Conservation (phyloP, 2,797 vertebrate genomes). For the Ciconia nigra region DNA sequence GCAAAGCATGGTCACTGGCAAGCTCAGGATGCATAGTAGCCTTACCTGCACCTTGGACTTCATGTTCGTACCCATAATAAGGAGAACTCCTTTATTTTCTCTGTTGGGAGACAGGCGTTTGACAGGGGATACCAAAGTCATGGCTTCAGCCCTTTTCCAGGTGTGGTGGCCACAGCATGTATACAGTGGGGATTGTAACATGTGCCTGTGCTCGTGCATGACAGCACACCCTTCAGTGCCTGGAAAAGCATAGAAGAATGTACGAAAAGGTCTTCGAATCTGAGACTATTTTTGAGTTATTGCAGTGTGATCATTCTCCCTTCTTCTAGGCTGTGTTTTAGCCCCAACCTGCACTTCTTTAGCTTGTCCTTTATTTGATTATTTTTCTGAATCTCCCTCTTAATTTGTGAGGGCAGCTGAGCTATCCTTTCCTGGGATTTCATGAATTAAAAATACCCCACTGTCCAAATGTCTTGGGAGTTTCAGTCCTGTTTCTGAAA, state of each 20-base stretch:
- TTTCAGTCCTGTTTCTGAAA: background rate
- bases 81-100: background rate
- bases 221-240: background rate
- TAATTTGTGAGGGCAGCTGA: background rate
- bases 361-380: background rate
- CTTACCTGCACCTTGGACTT: background rate
- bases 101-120: background rate
- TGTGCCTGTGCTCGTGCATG: accelerated
- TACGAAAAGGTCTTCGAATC: background rate
- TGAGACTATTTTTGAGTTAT: background rate
- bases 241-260: background rate
- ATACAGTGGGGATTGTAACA: background rate
- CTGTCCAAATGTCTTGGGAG: background rate
- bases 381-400: background rate
- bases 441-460: background rate
- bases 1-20: background rate
- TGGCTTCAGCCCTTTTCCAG: background rate
- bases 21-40: background rate
- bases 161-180: too few relatives aligned
- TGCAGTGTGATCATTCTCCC: background rate
- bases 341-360: background rate
- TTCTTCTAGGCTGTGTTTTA: background rate
- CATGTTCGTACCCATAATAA: background rate
- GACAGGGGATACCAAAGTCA: background rate
- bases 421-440: background rate